Evolutionary conservation across 2,113 vertebrate species (phyloP), one percentile per base, ranked within the genome.

Genomic region (Protobothrops flavoviridis): DNA sequence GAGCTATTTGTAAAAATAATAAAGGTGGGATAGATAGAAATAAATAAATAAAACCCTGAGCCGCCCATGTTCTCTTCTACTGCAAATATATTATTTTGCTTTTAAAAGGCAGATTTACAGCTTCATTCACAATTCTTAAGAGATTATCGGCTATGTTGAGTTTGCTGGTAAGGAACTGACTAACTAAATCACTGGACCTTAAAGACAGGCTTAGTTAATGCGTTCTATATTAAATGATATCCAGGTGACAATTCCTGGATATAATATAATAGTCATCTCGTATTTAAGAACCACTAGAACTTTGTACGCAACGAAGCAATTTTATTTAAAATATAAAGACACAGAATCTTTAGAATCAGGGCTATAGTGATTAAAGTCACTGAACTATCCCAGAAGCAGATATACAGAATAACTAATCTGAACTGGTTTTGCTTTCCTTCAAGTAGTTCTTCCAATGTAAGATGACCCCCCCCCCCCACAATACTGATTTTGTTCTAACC

Each of bases 401-500:
- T 90, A 57, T 93, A 15, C 59, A 91, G 21, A 93, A 3, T 23
- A 85, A 88, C 33, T 17, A 48, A 88, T 93, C 93, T 93, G 33
- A 91, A 5, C 48, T 57, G 57, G 90, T 85, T 85, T 85, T 43
- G 87, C 50, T 95, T 94, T 96, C 87, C 86, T 93, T 91, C 50
- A 96, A 94, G 57, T 90, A 2, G 92, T 93, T 93, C 89, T 87
- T 56, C 26, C 91, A 45, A 50, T 94, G 24, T 88, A 92, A 94
- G 95, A 94, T 81, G 96, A 89, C 93, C 90, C 95, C 94, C 94
- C n/a, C 95, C 94, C 94, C 95, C 93, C 86, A 95, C 0, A 45
- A 59, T 21, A 0, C 94, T 81, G 94, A 92, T 93, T 94, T 86
- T 93, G 45, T 92, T 45, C 45, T 5, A 57, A 93, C 85, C n/a